phyloP scores from a whole-genome alignment of 2,797 vertebrate genomes.

The Rachycentron canadum region DNA sequence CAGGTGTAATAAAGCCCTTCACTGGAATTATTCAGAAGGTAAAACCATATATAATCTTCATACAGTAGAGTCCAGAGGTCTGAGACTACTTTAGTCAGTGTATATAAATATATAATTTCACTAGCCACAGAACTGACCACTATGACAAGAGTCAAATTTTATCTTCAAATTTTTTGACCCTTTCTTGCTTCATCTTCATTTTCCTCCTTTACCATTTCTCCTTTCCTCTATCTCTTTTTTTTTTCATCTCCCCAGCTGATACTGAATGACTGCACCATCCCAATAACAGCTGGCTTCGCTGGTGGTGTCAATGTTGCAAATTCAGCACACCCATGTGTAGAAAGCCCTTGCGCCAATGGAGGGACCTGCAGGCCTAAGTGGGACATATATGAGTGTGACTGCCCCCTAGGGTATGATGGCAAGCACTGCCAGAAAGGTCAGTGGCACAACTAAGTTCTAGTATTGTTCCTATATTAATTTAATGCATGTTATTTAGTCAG shows the following conservation, averaged over 20 bases:
- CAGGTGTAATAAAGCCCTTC: conserved; percentile 88
- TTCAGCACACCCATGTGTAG: conserved; percentile 90
- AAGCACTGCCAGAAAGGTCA: conserved; percentile 96
- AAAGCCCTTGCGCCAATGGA: conserved; percentile 91
- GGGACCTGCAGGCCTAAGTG: conserved; percentile 93
- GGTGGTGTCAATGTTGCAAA: conserved; percentile 92
- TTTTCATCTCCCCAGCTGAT: conserved; percentile 83
- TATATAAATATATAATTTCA: neutral
- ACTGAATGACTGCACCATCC: conserved; percentile 91
- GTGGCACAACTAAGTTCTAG: neutral
- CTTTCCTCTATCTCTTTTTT: neutral
- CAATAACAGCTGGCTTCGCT: conserved; percentile 85
- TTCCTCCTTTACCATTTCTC: neutral
- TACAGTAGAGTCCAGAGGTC: neutral
- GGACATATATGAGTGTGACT: conserved; percentile 95
- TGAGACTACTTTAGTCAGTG: neutral
- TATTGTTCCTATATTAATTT: neutral
- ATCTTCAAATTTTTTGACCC: neutral
- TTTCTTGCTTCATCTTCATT: neutral
- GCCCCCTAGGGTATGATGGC: conserved; percentile 94
- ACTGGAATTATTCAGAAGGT: conserved; percentile 95
- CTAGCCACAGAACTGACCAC: neutral
- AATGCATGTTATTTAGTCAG: neutral
- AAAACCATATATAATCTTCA: too few relatives aligned
- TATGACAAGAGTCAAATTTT: neutral